These are phyloP conservation scores for Tinea pellionella DNA, from an alignment of 2,888 invertebrate species.

Conservation along the genomic window DNA sequence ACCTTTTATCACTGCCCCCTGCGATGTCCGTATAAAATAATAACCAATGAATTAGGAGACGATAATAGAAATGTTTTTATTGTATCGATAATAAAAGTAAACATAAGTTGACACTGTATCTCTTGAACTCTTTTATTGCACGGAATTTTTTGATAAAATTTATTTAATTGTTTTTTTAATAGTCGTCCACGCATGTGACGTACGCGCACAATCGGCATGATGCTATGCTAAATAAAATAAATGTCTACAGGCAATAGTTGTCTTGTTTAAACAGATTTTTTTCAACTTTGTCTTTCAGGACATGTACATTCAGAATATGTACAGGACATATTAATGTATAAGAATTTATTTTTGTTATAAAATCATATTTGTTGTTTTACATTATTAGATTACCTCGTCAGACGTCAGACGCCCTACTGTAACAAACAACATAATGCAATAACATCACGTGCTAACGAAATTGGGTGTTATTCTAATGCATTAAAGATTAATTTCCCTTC, in stretches of 20 bases:
- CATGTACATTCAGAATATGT: too few relatives aligned
- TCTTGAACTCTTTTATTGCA: not conserved
- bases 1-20: constrained; percentile 6
- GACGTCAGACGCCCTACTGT: not conserved
- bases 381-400: not conserved
- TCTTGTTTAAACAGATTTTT: too few relatives aligned
- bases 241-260: too few relatives aligned
- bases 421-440: constrained; percentile 1
- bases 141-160: not conserved
- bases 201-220: too few relatives aligned
- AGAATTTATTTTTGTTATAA: not conserved
- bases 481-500: too few relatives aligned
- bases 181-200: too few relatives aligned
- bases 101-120: not conserved
- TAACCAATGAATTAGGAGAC: not conserved
- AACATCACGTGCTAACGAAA: not conserved
- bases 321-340: too few relatives aligned
- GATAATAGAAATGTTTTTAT: not conserved
- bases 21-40: not conserved
- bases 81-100: not conserved
- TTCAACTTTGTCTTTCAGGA: too few relatives aligned
- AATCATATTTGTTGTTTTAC: not conserved
- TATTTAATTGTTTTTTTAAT: not conserved
- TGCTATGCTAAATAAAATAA: too few relatives aligned
- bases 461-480: not conserved